Conservation (phyloP, 2,797 vertebrate genomes). For the Periophthalmus magnuspinnatus region DNA sequence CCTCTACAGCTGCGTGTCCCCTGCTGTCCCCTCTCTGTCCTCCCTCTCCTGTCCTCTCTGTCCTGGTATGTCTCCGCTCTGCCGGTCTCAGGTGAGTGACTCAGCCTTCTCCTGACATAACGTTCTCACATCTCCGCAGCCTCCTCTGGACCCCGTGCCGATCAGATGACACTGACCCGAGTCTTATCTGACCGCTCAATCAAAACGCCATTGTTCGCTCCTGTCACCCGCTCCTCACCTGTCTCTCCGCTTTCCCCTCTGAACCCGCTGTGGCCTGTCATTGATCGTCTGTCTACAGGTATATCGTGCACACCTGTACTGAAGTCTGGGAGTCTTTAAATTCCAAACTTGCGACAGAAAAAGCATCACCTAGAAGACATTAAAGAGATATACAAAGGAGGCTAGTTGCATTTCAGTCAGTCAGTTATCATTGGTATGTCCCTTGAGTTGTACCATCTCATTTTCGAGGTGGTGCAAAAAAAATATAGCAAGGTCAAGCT, state of each 20-base stretch:
- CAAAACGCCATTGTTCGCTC: conserved; percentile 58
- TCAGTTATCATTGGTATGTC: no score
- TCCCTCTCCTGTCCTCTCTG: conserved; percentile 25
- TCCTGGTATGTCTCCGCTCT: conserved; percentile 49
- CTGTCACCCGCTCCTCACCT: conserved; percentile 23
- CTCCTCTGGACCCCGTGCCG: conserved; percentile 20
- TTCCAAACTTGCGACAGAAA: background rate
- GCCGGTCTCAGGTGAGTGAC: conserved; percentile 59
- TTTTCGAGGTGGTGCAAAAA: no score
- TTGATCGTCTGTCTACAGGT: conserved; percentile 31
- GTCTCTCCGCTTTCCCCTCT: conserved; percentile 41
- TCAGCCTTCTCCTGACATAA: conserved; percentile 25
- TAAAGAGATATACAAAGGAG: no score
- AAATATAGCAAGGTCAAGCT: no score
- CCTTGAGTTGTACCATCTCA: no score
- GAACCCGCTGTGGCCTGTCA: background rate
- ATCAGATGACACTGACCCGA: conserved; percentile 62
- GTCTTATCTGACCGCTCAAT: conserved; percentile 50
- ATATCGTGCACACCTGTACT: background rate
- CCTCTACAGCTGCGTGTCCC: conserved; percentile 33
- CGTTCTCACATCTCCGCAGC: conserved; percentile 46
- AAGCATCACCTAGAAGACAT: no score
- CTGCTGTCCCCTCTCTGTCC: no score
- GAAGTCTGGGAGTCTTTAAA: background rate
- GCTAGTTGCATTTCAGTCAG: no score